Conservation (phyloP, 1,140 invertebrate species). For the Drosophila obscura region DNA sequence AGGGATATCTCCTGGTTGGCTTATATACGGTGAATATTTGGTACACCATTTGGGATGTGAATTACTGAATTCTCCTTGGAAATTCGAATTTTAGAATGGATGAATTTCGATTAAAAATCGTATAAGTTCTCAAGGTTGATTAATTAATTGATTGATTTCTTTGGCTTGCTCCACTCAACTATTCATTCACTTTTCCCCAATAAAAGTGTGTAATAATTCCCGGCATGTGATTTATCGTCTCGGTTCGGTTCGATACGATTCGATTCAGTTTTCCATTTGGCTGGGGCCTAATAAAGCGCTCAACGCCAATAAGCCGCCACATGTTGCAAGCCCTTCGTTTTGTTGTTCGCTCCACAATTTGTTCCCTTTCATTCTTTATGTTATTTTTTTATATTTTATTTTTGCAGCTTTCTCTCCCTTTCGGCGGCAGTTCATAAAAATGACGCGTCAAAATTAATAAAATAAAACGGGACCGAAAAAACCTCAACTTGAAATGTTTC, state of each 20-base stretch:
- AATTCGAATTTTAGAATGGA: too few relatives aligned
- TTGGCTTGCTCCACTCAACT: too few relatives aligned
- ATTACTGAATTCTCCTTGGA: too few relatives aligned
- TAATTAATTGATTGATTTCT: too few relatives aligned
- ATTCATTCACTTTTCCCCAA: not conserved
- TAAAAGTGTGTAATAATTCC: not conserved
- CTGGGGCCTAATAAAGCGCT: slow-evolving; percentile 67
- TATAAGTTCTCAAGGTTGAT: too few relatives aligned
- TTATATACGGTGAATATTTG: too few relatives aligned
- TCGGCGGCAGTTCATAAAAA: slow-evolving; percentile 34
- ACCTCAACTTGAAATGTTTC: slow-evolving; percentile 27
- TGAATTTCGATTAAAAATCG: too few relatives aligned
- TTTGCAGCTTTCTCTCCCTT: slow-evolving; percentile 36
- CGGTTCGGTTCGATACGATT: not conserved
- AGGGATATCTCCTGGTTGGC: too few relatives aligned
- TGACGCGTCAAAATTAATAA: slow-evolving; percentile 63
- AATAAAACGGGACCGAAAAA: slow-evolving; percentile 33
- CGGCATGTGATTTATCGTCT: slow-evolving; percentile 38
- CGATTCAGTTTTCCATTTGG: slow-evolving; percentile 26
- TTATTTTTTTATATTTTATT: not conserved
- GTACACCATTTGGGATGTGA: too few relatives aligned
- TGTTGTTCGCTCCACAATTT: slow-evolving; percentile 14
- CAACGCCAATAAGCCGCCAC: slow-evolving; percentile 59
- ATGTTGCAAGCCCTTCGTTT: slow-evolving; percentile 38
- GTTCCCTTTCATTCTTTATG: slow-evolving; percentile 18